These are phyloP conservation scores for Copidosoma floridanum DNA, from an alignment of 1,140 invertebrate species.

Conservation along the genomic window DNA sequence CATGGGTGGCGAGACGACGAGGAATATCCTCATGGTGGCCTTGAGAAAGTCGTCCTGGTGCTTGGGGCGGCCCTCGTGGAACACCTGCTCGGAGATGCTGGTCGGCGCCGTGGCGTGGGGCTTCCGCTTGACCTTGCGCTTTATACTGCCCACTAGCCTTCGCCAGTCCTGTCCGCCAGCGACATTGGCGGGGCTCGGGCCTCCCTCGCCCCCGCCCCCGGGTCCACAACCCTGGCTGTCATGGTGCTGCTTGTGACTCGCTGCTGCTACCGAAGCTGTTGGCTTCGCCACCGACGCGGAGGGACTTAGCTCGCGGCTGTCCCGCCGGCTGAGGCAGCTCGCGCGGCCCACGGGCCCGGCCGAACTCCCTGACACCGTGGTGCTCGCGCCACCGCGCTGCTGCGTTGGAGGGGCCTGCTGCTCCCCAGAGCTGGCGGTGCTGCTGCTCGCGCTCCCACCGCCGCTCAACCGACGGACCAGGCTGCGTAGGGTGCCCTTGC, in stretches of 20 bases:
- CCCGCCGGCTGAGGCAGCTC: slow-evolving; percentile 41
- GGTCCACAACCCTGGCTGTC: slow-evolving; percentile 19
- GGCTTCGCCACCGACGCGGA: slow-evolving; percentile 33
- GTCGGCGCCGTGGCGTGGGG: slow-evolving; percentile 35
- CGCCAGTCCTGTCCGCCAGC: slow-evolving; percentile 50
- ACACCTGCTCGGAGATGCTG: slow-evolving; percentile 37
- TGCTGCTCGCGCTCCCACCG: slow-evolving; percentile 24
- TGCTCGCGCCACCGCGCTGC: slow-evolving; percentile 35
- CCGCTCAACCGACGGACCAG: slow-evolving; percentile 37
- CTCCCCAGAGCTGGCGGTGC: not conserved
- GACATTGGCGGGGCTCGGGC: slow-evolving; percentile 30
- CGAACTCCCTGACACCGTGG: slow-evolving; percentile 48
- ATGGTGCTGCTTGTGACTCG: not conserved
- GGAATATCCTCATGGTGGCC: slow-evolving; percentile 66
- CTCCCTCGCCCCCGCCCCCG: slow-evolving; percentile 28
- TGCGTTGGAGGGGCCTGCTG: slow-evolving; percentile 15
- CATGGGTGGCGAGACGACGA: slow-evolving; percentile 65
- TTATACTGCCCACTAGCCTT: slow-evolving; percentile 53
- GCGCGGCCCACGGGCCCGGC: slow-evolving; percentile 44
- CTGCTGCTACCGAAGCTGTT: not conserved
- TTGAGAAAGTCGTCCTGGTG: slow-evolving; percentile 61
- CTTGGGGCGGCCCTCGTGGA: slow-evolving; percentile 19
- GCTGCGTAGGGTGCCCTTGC: slow-evolving; percentile 30
- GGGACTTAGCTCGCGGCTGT: slow-evolving; percentile 48
- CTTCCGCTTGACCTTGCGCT: slow-evolving; percentile 46